Conservation (phyloP, 2,888 invertebrate genomes). For the Cerastis rubricosa region DNA sequence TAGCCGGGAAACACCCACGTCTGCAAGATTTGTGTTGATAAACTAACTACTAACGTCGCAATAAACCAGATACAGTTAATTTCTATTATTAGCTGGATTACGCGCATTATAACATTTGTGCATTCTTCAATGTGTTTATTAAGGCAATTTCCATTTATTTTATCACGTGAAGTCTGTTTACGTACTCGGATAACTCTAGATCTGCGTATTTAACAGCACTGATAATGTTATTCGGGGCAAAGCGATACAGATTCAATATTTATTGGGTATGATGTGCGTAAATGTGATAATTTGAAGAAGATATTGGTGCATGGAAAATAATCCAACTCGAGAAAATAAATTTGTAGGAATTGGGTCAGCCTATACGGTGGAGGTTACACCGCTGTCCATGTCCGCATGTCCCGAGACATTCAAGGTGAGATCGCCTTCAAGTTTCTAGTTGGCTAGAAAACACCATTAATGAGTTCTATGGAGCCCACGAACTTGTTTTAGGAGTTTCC, state of each 20-base stretch:
- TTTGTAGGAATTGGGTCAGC: constrained; percentile 26
- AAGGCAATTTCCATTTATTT: constrained; percentile 21
- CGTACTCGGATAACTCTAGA: constrained; percentile 3
- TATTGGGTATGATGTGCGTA: neutral
- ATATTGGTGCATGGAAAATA: constrained; percentile 2
- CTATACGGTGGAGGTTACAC: constrained; percentile 11
- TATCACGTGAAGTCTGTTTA: constrained; percentile 29
- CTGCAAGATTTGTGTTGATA: constrained; percentile 15
- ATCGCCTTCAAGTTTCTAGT: neutral
- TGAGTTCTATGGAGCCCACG: too few species aligned
- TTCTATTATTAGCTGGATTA: neutral
- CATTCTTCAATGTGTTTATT: constrained; percentile 12
- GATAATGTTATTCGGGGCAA: constrained; percentile 15
- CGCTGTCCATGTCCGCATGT: too few species aligned
- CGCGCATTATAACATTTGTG: constrained; percentile 3
- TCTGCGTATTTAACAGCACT: constrained; percentile 4
- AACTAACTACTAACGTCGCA: constrained; percentile 15
- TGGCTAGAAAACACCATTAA: neutral
- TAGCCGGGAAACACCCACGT: neutral
- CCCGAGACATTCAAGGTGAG: neutral
- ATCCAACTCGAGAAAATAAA: constrained; percentile 8
- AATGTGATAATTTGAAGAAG: constrained; percentile 2
- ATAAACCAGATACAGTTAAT: neutral
- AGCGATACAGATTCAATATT: constrained; percentile 18
- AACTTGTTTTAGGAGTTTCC: neutral